These are phyloP conservation scores for Saccopteryx bilineata DNA, from an alignment of 2,113 vertebrate genomes.

Conservation along the genomic window DNA sequence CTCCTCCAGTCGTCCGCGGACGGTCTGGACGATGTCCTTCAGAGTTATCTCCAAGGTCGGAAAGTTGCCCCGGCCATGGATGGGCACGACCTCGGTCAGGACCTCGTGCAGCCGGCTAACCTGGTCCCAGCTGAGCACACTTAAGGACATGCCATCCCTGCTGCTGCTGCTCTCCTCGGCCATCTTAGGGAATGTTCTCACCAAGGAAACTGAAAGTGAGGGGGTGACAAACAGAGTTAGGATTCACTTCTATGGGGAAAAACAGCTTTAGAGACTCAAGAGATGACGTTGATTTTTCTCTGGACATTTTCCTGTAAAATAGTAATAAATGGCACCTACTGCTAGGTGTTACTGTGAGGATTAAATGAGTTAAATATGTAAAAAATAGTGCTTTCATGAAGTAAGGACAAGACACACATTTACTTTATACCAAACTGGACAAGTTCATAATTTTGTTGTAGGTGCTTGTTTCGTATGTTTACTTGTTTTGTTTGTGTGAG, in stretches of 20 bases:
- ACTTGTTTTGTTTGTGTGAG: background rate
- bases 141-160: slow-evolving; percentile 87
- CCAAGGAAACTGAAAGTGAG: slow-evolving; percentile 79
- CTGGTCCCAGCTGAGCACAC: slow-evolving; percentile 96
- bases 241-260: background rate
- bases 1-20: slow-evolving; percentile 91
- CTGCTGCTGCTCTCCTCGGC: slow-evolving; percentile 87
- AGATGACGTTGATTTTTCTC: background rate
- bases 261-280: background rate
- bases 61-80: slow-evolving; percentile 98
- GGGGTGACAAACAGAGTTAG: slow-evolving; percentile 66
- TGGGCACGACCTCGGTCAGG: slow-evolving; percentile 93
- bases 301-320: background rate
- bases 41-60: slow-evolving; percentile 96
- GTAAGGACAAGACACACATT: too few species aligned
- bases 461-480: background rate
- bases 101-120: slow-evolving; percentile 95
- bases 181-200: slow-evolving; percentile 83
- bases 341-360: background rate
- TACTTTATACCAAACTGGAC: rapidly evolving
- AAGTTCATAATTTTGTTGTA: background rate
- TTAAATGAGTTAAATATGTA: background rate
- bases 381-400: rapidly evolving
- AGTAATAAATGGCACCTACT: rapidly evolving
- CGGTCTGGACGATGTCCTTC: slow-evolving; percentile 96